Base-by-base conservation (phyloP, 2,797 vertebrate species). In the Lepilemur ruficaudatus region DNA sequence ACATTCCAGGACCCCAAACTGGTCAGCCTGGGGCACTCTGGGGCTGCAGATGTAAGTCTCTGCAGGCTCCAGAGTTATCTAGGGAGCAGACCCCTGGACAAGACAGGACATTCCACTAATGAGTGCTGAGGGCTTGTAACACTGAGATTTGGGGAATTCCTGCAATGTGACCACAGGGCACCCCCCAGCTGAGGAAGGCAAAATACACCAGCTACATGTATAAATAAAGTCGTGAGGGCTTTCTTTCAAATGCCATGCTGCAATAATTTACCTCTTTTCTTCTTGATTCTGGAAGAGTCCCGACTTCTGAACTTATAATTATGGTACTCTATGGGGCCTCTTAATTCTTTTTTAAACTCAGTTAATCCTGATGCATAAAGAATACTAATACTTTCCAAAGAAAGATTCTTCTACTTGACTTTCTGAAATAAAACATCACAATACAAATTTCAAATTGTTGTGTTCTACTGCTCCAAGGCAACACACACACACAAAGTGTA, bases 351-450 rank as follows among this genome's bases (percentile, higher is more conserved):
- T 57, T n/a, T 52, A 52, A 91, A 76, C 85, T 78, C 38, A 50
- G 8, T 73, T 87, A 57, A 10, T 88, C n/a, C 18, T 52, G 55
- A 72, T 10, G 20, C 43, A 57, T 35, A 78, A 75, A 43, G 22
- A 95, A 91, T 28, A 85, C 1, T 20, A 76, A 9, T 11, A 59
- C 35, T 69, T 35, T 73, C n/a, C 6, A 22, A 30, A 82, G 17
- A 69, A 63, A 30, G 25, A 63, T 52, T 92, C 6, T 82, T 79
- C 94, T 8, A 72, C 43, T 52, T 65, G 22, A 55, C 73, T 94
- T 75, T 91, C 52, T 50, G 38, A 95, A 94, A 88, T 89, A 94
- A 67, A 81, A 69, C 35, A 76, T 35, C 20, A 81, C 3, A n/a
- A 78, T 46, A 76, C 59, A 46, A 50, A 91, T 63, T 87, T 93